phyloP scores from a whole-genome alignment of 2,113 vertebrate species.

The Tylochromis polylepis region DNA sequence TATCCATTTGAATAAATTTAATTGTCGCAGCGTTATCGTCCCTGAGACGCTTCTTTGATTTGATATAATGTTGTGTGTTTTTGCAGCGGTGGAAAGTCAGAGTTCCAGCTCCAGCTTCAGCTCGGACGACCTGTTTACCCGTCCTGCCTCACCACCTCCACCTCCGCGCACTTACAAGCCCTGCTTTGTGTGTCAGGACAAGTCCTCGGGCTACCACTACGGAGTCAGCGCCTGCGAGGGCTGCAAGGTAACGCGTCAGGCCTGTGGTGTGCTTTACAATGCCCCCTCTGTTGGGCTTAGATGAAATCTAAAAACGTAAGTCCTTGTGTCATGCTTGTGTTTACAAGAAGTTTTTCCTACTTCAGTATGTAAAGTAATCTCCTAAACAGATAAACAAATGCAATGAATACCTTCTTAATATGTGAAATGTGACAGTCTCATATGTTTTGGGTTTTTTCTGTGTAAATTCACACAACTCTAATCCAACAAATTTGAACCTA shows the following conservation, averaged over 20 bases:
- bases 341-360: neutral
- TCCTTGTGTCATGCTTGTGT: neutral
- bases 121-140: slow-evolving; percentile 89
- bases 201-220: slow-evolving; percentile 97
- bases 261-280: neutral
- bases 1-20: fast-evolving
- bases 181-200: slow-evolving; percentile 98
- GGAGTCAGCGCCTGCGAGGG: slow-evolving; percentile 98
- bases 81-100: slow-evolving; percentile 89
- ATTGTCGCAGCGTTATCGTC: fast-evolving
- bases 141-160: slow-evolving; percentile 85
- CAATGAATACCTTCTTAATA: neutral
- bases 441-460: neutral
- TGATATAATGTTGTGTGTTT: neutral
- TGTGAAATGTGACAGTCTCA: neutral
- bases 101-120: slow-evolving; percentile 85
- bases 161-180: slow-evolving; percentile 96
- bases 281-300: neutral
- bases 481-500: neutral
- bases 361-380: neutral
- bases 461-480: neutral
- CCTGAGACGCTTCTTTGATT: neutral
- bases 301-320: neutral
- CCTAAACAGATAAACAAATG: neutral
- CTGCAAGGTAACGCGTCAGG: slow-evolving; percentile 84